phyloP scores from a whole-genome alignment of 1,140 invertebrate species.

The Heterodera schachtii region DNA sequence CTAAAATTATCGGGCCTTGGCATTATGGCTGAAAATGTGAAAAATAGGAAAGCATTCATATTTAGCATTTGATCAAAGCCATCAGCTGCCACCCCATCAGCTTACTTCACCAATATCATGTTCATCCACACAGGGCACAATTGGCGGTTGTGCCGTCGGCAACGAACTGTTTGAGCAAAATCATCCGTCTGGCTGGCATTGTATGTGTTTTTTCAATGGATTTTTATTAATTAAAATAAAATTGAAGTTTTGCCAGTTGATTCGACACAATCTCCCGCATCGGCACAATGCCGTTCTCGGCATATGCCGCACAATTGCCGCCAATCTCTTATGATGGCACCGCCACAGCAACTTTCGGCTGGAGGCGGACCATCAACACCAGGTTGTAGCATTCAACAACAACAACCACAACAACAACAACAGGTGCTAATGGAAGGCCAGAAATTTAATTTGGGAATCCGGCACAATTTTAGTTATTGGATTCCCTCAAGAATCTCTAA shows the following conservation, averaged over 20 bases:
- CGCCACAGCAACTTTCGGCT: not conserved
- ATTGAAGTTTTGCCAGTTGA: not conserved
- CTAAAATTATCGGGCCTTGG: no score
- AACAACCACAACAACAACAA: not conserved
- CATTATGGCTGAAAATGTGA: no score
- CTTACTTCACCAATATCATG: slow-evolving; percentile 4
- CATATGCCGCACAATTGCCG: not conserved
- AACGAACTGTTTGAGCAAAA: slow-evolving; percentile 21
- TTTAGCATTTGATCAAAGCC: no score
- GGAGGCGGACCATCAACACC: not conserved
- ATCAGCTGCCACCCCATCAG: not conserved
- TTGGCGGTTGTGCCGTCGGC: slow-evolving; percentile 25
- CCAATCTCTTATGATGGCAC: not conserved
- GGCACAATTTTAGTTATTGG: no score
- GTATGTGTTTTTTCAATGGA: not conserved
- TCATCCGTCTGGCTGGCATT: not conserved
- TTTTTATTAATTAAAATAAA: no score
- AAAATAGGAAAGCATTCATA: no score
- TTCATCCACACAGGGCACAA: slow-evolving; percentile 27
- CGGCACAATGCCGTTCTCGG: no score
- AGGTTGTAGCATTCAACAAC: not conserved
- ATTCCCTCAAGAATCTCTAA: no score
- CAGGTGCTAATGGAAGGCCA: not conserved
- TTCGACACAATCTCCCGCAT: no score
- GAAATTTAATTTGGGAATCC: no score